These are phyloP conservation scores for Drosophila anomelani DNA, from an alignment of 2,888 invertebrate species.

Conservation along the genomic window DNA sequence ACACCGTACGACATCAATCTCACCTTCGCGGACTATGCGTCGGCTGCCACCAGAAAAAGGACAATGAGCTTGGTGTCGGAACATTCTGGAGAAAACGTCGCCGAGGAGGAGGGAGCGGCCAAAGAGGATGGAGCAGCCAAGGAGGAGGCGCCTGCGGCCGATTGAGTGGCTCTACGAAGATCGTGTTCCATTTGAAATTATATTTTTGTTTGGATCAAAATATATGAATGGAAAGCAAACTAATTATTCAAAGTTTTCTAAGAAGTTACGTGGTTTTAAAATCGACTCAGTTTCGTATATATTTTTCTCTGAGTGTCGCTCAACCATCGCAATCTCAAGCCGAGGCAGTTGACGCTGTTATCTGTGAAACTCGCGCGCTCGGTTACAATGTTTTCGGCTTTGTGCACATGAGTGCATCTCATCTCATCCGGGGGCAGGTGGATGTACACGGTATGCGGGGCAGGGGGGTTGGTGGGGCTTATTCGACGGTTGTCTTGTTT, in stretches of 20 bases:
- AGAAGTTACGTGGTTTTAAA: too few species aligned
- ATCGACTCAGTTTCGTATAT: neutral
- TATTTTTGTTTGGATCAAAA: neutral
- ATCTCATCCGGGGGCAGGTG: conserved; percentile 35
- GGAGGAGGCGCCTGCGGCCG: conserved; percentile 4
- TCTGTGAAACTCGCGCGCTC: conserved; percentile 68
- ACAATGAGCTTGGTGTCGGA: neutral
- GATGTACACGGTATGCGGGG: neutral
- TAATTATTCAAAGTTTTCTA: too few species aligned
- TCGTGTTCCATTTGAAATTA: neutral
- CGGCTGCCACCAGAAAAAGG: conserved; percentile 11
- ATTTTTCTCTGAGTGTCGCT: conserved; percentile 6
- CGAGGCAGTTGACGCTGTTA: conserved; percentile 54
- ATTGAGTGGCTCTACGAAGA: neutral
- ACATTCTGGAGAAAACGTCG: neutral
- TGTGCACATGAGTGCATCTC: conserved; percentile 76
- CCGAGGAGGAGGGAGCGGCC: conserved; percentile 1
- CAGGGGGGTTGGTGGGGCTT: conserved; percentile 14
- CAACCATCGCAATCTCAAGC: conserved; percentile 16
- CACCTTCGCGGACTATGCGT: conserved; percentile 74
- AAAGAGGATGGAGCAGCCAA: neutral
- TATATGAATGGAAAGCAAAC: too few species aligned
- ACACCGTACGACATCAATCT: conserved; percentile 80
- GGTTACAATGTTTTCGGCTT: conserved; percentile 66
- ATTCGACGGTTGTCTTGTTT: conserved; percentile 57